Evolutionary conservation across 2,888 invertebrate genomes (phyloP).

Genomic region (Harpalus rubripes): DNA sequence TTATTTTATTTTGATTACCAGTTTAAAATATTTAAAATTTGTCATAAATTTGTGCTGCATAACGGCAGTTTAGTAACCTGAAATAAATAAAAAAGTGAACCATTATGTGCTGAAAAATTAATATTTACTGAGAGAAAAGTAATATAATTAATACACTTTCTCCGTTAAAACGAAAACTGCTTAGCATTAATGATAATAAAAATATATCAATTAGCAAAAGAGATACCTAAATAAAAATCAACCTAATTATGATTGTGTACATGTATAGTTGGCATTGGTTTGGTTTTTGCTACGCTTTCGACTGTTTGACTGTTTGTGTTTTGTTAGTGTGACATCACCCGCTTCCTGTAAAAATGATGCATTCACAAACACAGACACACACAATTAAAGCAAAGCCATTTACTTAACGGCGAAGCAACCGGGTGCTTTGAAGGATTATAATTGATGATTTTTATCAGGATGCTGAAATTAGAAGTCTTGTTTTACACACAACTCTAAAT

Average conservation of each 20-base stretch:
- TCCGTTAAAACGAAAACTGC: slow-evolving; percentile 59
- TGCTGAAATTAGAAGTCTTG: slow-evolving; percentile 5
- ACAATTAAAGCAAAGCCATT: not conserved
- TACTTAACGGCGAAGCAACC: not conserved
- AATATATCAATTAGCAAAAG: slow-evolving; percentile 33
- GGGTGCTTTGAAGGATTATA: not conserved
- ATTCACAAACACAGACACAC: not conserved
- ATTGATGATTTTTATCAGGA: slow-evolving; percentile 6
- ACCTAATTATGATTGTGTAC: not conserved
- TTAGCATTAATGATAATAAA: slow-evolving; percentile 33
- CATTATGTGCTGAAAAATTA: not conserved
- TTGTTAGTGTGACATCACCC: slow-evolving; percentile 10
- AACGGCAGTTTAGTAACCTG: not conserved
- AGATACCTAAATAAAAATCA: slow-evolving; percentile 1
- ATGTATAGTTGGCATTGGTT: slow-evolving; percentile 3
- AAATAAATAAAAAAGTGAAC: slow-evolving; percentile 9
- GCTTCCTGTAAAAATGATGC: slow-evolving; percentile 28
- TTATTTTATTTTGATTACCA: no score
- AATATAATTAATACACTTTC: slow-evolving; percentile 61
- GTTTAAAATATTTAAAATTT: not conserved
- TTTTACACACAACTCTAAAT: not conserved
- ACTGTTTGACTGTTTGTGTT: not conserved
- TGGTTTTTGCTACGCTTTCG: not conserved
- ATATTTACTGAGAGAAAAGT: slow-evolving; percentile 30
- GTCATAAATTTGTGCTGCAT: not conserved